Evolutionary conservation across 2,797 vertebrate genomes (phyloP), one percentile per base, ranked within the genome.

Genomic region (Eupleurogrammus muticus): DNA sequence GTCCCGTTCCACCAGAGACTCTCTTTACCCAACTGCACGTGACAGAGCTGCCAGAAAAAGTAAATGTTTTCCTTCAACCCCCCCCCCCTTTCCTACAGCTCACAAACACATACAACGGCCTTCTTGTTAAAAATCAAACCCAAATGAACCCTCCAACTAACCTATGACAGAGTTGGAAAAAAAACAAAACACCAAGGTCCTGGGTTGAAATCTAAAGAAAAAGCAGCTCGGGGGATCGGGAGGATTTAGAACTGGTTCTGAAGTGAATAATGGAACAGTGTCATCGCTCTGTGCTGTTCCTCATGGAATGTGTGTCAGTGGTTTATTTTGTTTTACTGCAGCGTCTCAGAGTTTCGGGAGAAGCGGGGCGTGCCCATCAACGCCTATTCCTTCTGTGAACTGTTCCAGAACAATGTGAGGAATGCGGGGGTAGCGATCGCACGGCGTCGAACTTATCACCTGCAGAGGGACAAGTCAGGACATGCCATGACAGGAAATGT

Each of bases 391-490:
- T 62, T 16, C 19, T 69, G 59, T 52, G 44, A 70, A 50, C 28
- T 10, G 2, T 9, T 13, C 9, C 5, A 19, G 1, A 83, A 81
- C 71, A 72, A 84, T 89, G 84, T 58, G 23, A 79, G 56, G 77
- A 91, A 93, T 87, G 85, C 73, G 79, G 73, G 80, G 61, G 80
- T 47, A 59, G 55, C 67, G 46, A 17, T 19, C 11, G 6, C 34
- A 32, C 13, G 4, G 1, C 53, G 17, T 14, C 35, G 21, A n/a
- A 34, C 49, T 48, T 52, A 67, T 61, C 34, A 58, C n/a, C 32
- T 42, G 14, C 9, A 19, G 51, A 28, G 1, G 7, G 65, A 77
- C 85, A 85, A 73, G 90, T 68, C 73, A n/a, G 19, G 83, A 75
- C 89, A 84, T 72, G 77, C 57, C 24, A 3, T 11, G 13, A 21